Conservation (phyloP, 2,888 invertebrate species). For the Lasioglossum lativentre region DNA sequence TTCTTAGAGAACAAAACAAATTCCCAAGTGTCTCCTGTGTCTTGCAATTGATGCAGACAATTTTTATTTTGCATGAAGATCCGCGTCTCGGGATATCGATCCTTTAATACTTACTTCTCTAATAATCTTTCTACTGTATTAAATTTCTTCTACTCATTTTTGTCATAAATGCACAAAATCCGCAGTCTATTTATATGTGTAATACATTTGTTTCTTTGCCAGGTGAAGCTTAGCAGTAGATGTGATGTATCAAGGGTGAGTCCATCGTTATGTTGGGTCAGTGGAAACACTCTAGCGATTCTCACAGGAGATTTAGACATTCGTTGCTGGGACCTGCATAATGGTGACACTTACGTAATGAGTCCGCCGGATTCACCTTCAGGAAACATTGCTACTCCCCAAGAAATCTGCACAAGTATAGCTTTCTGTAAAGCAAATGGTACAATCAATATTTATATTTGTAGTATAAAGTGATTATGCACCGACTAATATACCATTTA, state of each 20-base stretch:
- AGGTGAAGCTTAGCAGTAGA: slow-evolving; percentile 92
- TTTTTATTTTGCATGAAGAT: no score
- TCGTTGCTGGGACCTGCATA: slow-evolving; percentile 97
- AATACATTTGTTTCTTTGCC: slow-evolving; percentile 15
- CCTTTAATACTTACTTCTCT: no score
- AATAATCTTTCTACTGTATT: no score
- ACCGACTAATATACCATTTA: background rate
- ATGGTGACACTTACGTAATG: slow-evolving; percentile 94
- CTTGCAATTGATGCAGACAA: no score
- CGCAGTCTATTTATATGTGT: background rate
- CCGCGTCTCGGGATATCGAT: no score
- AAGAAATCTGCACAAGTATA: slow-evolving; percentile 82
- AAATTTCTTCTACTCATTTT: no score
- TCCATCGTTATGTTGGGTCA: slow-evolving; percentile 90
- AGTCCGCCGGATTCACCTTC: slow-evolving; percentile 74
- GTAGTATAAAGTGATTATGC: background rate
- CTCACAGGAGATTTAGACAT: slow-evolving; percentile 92
- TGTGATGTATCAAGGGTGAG: slow-evolving; percentile 87
- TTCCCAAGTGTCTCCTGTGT: no score
- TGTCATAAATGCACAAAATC: no score
- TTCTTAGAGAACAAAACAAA: no score
- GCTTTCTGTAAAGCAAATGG: slow-evolving; percentile 82
- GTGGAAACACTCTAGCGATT: slow-evolving; percentile 90
- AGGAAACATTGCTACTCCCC: slow-evolving; percentile 79
- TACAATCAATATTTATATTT: slow-evolving; percentile 50